Evolutionary conservation across 1,140 invertebrate genomes (phyloP), one percentile per base, ranked within the genome.

Genomic region (Ooceraea biroi): DNA sequence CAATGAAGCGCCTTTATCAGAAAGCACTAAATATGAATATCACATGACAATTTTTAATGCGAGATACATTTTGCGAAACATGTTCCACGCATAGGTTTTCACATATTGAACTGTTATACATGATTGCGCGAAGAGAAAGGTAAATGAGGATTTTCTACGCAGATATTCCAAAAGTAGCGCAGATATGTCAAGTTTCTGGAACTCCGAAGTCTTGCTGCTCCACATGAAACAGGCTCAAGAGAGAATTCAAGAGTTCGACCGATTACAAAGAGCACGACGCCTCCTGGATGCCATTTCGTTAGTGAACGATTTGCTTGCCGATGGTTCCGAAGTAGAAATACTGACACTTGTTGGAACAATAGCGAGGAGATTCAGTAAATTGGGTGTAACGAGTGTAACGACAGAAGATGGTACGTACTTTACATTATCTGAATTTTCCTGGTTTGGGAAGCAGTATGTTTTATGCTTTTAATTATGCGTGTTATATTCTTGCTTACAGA

Each of bases 321-420:
- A 96, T 85, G 96, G 96, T 3, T 96, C 96, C 1, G 96, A 97
- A 86, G 95, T 96, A 44, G 96, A 97, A 93, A 94, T 97, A 55
- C 92, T 97, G 0, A 96, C 95, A 30, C 95, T 97, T 82, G 95
- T 95, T 73, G 95, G 94, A 27, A 95, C 96, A 3, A 95, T 97
- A 7, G 89, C 97, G 0, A 95, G 95, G 22, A 95, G 96, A 76
- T 94, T 97, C 60, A 96, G 97, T 89, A 89, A 85, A 50, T 89
- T 94, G 8, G 91, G 91, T 7, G 89, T 93, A 11, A 61, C 73
- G 86, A 85, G 63, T 30, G 17, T 66, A 52, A 61, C 19, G 12
- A 65, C 71, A 46, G 5, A 48, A 65, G 46, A 69, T 68, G 66
- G 48, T 83, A 82, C 1, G 19, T 50, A 58, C 25, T 69, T 3